Evolutionary conservation across 2,797 vertebrate species (phyloP).

Genomic region (Gorsachius magnificus): DNA sequence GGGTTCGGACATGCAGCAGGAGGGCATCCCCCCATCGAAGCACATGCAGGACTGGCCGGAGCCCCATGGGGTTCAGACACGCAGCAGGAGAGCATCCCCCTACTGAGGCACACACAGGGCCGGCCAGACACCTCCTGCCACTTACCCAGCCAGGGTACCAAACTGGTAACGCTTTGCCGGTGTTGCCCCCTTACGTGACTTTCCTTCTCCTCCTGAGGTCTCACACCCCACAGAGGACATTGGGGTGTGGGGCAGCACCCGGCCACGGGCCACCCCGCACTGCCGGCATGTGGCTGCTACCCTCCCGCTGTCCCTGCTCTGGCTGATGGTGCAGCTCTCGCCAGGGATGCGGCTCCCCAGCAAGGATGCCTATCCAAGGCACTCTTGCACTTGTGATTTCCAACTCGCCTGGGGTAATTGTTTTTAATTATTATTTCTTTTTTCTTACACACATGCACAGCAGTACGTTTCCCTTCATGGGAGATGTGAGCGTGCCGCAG

Average conservation of each 20-base stretch:
- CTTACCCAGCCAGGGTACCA: neutral
- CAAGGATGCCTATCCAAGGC: neutral
- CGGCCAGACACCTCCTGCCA: fast-evolving
- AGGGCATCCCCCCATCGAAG: neutral
- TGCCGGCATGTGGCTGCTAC: neutral
- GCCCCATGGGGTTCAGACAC: no score
- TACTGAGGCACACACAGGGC: fast-evolving
- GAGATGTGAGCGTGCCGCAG: neutral
- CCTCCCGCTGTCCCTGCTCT: neutral
- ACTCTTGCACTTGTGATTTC: neutral
- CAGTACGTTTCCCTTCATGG: neutral
- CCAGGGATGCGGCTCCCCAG: neutral
- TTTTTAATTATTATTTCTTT: no score
- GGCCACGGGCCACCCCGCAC: fast-evolving
- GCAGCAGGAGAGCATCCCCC: neutral
- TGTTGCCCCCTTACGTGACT: fast-evolving
- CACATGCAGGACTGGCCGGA: fast-evolving
- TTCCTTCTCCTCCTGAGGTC: neutral
- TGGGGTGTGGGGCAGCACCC: neutral
- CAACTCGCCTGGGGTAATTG: fast-evolving
- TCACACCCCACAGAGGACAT: fast-evolving
- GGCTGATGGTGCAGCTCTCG: neutral
- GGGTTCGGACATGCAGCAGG: neutral
- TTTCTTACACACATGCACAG: fast-evolving
- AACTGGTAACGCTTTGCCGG: fast-evolving